Conservation (phyloP, 2,113 vertebrate genomes). For the Todiramphus saurophagus region DNA sequence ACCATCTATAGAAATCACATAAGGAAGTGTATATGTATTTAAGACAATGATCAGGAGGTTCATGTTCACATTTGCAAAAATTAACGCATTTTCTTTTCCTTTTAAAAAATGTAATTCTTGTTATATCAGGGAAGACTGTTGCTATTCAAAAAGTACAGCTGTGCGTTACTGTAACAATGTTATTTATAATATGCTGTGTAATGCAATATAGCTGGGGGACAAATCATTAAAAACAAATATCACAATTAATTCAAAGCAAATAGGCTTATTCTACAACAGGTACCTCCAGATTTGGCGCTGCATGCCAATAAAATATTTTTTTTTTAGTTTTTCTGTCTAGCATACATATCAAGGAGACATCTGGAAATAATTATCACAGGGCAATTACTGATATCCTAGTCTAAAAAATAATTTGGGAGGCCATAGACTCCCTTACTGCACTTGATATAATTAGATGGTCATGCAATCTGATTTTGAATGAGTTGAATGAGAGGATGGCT, state of each 20-base stretch:
- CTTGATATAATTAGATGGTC: neutral
- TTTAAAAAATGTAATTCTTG: neutral
- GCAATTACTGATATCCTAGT: neutral
- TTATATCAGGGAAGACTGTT: neutral
- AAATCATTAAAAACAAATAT: neutral
- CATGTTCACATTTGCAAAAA: neutral
- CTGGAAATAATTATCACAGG: neutral
- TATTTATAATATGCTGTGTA: neutral
- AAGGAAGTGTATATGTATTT: neutral
- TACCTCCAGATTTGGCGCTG: neutral
- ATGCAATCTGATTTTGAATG: conserved; percentile 15
- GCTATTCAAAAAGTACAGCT: neutral
- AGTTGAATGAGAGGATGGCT: neutral
- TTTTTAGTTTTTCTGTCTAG: neutral
- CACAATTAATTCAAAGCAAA: neutral
- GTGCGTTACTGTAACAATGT: neutral
- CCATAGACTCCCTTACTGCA: neutral
- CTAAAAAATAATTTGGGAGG: neutral
- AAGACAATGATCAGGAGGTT: neutral
- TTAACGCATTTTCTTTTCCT: neutral
- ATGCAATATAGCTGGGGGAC: neutral
- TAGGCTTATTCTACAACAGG: neutral
- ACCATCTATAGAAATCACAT: neutral
- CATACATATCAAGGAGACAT: neutral
- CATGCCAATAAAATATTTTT: neutral